Conservation (phyloP, 2,797 vertebrate genomes). For the Gorsachius magnificus region DNA sequence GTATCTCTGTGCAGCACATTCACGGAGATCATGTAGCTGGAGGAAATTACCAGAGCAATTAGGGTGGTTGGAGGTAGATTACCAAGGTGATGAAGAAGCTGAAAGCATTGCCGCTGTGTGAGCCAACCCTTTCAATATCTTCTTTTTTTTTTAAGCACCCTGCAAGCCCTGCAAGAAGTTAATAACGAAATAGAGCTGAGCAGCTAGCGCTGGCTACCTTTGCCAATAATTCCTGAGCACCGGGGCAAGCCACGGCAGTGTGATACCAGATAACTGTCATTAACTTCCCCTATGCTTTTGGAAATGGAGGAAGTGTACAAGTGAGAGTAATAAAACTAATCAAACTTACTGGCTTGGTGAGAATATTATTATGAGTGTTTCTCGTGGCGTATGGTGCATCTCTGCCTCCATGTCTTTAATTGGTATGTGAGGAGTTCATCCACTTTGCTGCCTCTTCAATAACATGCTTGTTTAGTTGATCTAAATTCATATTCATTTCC, state of each 20-base stretch:
- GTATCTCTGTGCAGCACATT: accelerated
- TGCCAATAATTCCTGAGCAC: background rate
- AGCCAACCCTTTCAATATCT: background rate
- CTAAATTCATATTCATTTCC: constrained; percentile 61
- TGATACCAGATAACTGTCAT: background rate
- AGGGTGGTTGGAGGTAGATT: background rate
- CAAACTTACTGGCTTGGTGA: constrained; percentile 30
- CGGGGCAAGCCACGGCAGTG: background rate
- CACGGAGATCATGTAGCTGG: accelerated
- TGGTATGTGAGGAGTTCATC: constrained; percentile 47
- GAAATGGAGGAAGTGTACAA: constrained; percentile 16
- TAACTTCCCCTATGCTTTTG: constrained; percentile 31
- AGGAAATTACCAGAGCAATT: background rate
- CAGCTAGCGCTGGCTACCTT: background rate
- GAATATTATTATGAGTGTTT: constrained; percentile 25
- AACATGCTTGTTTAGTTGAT: constrained; percentile 56
- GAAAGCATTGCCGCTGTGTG: background rate
- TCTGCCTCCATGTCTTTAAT: constrained; percentile 49
- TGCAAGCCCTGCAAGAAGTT: background rate
- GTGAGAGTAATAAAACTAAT: constrained; percentile 61
- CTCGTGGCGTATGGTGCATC: background rate
- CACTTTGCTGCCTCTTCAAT: constrained; percentile 58
- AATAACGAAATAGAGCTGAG: background rate
- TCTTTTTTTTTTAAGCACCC: background rate
- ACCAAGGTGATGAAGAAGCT: background rate